Evolutionary conservation across 64 coral and sea anemone species (phyloP).

Genomic region (Montipora capricornis): DNA sequence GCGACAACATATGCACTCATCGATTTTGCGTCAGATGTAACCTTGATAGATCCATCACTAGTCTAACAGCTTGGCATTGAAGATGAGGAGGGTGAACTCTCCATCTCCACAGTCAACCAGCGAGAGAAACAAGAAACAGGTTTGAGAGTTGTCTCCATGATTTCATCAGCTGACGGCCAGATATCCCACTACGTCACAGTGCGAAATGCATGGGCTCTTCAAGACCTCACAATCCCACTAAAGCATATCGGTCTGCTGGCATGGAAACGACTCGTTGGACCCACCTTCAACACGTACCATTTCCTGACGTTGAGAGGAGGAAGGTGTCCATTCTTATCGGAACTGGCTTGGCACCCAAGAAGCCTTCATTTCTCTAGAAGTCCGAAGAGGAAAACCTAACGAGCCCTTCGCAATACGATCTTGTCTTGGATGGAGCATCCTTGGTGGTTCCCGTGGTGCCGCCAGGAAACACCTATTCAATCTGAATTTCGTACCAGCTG

Average conservation of each 20-base stretch:
- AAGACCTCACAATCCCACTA: not conserved
- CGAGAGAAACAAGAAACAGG: not conserved
- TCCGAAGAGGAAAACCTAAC: constrained; percentile 27
- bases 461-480: not conserved
- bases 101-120: not conserved
- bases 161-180: not conserved
- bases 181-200: not conserved
- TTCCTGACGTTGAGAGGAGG: constrained; percentile 34
- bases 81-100: not conserved
- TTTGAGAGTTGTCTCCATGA: not conserved
- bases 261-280: not conserved
- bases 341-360: not conserved
- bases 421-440: constrained; percentile 35
- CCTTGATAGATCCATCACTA: not conserved
- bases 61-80: not conserved
- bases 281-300: constrained; percentile 37
- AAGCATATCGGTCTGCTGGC: not conserved
- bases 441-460: not conserved
- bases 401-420: constrained; percentile 26
- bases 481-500: not conserved
- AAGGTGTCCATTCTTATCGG: constrained; percentile 27
- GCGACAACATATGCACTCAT: not conserved
- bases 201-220: not conserved
- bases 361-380: constrained; percentile 24
- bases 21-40: not conserved